Evolutionary conservation across 2,888 invertebrate species (phyloP).

Genomic region (Cephus spinipes): DNA sequence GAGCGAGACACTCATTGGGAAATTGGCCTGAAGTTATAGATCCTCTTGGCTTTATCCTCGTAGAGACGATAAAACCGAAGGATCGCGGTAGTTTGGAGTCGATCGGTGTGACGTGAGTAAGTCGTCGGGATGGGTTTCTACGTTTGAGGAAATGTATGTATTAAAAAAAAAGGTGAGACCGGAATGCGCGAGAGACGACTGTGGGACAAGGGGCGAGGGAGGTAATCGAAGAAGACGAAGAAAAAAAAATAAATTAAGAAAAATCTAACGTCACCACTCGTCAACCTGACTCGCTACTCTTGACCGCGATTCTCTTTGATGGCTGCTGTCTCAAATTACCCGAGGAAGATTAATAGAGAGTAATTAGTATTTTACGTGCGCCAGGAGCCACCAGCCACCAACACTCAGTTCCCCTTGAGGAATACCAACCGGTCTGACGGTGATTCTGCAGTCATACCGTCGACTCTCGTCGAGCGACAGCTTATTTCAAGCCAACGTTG

Average conservation of each 20-base stretch:
- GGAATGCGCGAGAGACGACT: neutral
- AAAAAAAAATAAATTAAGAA: neutral
- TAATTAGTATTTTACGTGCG: neutral
- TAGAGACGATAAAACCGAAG: neutral
- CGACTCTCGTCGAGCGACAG: neutral
- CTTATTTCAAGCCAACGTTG: constrained; percentile 3
- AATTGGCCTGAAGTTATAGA: neutral
- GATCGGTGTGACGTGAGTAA: neutral
- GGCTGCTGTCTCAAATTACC: neutral
- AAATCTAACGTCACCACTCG: neutral
- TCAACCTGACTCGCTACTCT: neutral
- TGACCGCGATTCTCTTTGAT: neutral
- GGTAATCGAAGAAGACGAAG: constrained; percentile 10
- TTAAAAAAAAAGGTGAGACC: constrained; percentile 11
- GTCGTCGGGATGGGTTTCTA: constrained; percentile 12
- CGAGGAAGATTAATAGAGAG: neutral
- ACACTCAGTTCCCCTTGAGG: neutral
- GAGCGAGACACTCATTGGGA: neutral
- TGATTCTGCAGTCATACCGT: neutral
- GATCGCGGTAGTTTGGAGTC: neutral
- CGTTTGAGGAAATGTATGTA: constrained; percentile 19
- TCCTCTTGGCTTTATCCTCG: neutral
- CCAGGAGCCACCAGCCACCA: neutral
- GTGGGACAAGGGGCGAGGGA: constrained; percentile 3
- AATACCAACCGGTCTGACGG: neutral